Evolutionary conservation across 2,888 invertebrate genomes (phyloP), one percentile per base, ranked within the genome.

Genomic region (Hydroisotoma schaefferi): DNA sequence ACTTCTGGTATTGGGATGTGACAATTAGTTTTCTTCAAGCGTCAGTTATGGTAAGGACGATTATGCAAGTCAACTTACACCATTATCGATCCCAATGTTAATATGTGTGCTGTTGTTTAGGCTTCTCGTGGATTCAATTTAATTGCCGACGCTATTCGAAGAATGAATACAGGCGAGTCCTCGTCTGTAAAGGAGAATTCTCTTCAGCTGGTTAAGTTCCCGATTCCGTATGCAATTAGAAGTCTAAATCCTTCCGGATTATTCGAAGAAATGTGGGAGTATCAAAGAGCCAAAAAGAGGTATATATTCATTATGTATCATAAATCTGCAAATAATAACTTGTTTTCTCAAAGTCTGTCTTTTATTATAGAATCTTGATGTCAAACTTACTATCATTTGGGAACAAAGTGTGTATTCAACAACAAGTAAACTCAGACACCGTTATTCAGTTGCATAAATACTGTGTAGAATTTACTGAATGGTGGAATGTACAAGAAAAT

Each of bases 401-500:
- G 59, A 88, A 88, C 79, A 78, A 83, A 29, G 82, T 85, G 55
- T 77, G 80, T 0, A 80, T 85, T 0, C 77, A 80, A 15, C 80
- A 81, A 38, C 38, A 52, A 27, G 53, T 71, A 22, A 68, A 54
- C 18, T 48, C 53, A 8, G 60, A 55, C 72, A 74, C 0, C 37
- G 0, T 81, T 82, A 73, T 69, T 74, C 0, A 77, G 81, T 1
- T 80, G 87, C 44, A 78, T 82, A 58, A 76, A 76, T 0, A 80
- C 85, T 0, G 75, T 0, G 79, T 80, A 54, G 78, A 82, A 43
- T 81, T 90, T 53, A 85, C 87, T 23, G 76, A 81, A 55, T 79
- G 85, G 0, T 94, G 94, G 92, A 84, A 85, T 73, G 81, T 40
- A 22, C 67, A 84, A 59, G 88, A 90, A 71, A 85, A 90, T 73